These are phyloP conservation scores for Halesus radiatus DNA, from an alignment of 1,140 invertebrate genomes.

Conservation along the genomic window DNA sequence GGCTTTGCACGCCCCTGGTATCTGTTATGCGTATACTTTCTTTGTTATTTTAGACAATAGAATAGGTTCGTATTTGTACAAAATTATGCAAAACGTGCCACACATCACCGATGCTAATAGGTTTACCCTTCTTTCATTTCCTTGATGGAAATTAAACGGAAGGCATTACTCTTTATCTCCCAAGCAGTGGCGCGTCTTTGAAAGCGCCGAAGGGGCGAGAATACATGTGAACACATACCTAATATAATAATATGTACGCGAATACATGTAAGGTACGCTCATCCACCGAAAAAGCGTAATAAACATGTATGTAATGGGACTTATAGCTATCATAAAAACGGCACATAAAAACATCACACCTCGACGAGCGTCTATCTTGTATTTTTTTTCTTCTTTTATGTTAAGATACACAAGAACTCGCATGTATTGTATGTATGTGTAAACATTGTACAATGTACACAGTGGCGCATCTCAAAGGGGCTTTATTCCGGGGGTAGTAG, in stretches of 20 bases:
- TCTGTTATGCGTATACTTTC: too few relatives aligned
- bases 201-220: background rate
- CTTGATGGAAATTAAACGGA: slow-evolving; percentile 55
- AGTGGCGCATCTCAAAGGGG: slow-evolving; percentile 44
- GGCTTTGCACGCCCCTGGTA: too few relatives aligned
- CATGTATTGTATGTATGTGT: background rate
- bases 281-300: slow-evolving; percentile 56
- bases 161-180: slow-evolving; percentile 54
- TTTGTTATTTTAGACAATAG: too few relatives aligned
- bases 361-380: slow-evolving; percentile 49
- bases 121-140: slow-evolving; percentile 17
- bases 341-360: slow-evolving; percentile 58
- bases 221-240: background rate
- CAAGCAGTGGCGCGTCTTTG: background rate
- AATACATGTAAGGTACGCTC: slow-evolving; percentile 37
- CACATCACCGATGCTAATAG: slow-evolving; percentile 15
- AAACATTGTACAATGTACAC: background rate
- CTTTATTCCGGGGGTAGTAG: slow-evolving; percentile 49
- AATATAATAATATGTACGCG: too few relatives aligned
- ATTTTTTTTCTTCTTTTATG: slow-evolving; percentile 35
- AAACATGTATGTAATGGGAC: slow-evolving; percentile 58
- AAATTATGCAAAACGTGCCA: background rate
- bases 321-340: slow-evolving; percentile 57
- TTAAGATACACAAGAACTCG: slow-evolving; percentile 21
- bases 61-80: too few relatives aligned